Evolutionary conservation across 2,888 invertebrate species (phyloP), one percentile per base, ranked within the genome.

Genomic region (Kryphioiulus occultus): DNA sequence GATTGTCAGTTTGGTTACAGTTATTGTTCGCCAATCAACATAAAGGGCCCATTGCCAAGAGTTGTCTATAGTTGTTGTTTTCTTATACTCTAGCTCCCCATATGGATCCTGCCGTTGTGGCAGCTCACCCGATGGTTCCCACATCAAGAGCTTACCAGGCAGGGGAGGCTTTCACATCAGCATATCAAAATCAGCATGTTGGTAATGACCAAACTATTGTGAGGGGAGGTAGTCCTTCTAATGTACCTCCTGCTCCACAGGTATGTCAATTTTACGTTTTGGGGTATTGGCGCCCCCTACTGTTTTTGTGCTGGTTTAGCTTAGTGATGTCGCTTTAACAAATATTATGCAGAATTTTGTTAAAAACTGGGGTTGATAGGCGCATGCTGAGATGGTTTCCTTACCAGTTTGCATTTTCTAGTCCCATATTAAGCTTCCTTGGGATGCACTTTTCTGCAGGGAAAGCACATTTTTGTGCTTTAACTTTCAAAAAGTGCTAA

Each of bases 61-160:
- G 47, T 17, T 17, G 17, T 47, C 17, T 17, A 47, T 17, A 17
- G 17, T 47, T n/a, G 19, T 0, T 26, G 7, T 68, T 68, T 26
- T 12, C n/a, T n/a, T 68, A 4, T 35, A 35, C 35, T n/a, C n/a
- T 68, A 87, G 87, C 89, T 42, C 89, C 89, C 85, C 89, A 90
- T 85, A 90, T 91, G 90, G 94, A 95, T 89, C 91, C 92, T 82
- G 92, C 92, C 44, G 92, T 92, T 30, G 91, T 92, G 35, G 90
- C 90, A 84, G 89, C 90, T 47, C 89, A 90, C 87, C 88, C 90
- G n/a, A 89, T 89, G 88, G 89, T 90, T 84, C 89, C 89, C 35
- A 87, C 89, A 17, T 88, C 88, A 19, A 19, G 85, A 22, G 84
- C 85, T 30, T 35, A 35, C 22, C 78, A 87, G 39, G 1, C n/a